Evolutionary conservation across 2,113 vertebrate genomes (phyloP).

Genomic region (Setophaga coronata): DNA sequence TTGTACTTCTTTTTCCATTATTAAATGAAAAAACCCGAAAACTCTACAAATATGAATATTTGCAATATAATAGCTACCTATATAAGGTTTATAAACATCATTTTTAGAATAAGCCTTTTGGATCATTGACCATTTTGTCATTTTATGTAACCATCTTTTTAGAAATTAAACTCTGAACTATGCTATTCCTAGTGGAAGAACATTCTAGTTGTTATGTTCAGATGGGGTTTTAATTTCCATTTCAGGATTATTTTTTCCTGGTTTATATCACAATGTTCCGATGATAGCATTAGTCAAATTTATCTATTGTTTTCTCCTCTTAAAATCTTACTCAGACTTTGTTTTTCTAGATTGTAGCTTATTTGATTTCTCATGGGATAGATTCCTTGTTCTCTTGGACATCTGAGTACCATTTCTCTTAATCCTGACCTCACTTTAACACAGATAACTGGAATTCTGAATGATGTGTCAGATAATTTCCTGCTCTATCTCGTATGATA

Average conservation of each 20-base stretch:
- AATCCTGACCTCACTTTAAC: conserved; percentile 33
- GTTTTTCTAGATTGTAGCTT: conserved; percentile 5
- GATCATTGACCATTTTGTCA: background rate
- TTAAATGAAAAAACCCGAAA: accelerated
- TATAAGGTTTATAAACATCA: background rate
- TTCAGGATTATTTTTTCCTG: background rate
- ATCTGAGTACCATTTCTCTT: background rate
- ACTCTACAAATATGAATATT: background rate
- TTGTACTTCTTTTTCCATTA: background rate
- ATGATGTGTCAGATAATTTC: background rate
- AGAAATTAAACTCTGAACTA: background rate
- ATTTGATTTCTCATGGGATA: conserved; percentile 33
- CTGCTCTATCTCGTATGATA: background rate
- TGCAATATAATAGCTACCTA: background rate
- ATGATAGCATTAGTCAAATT: background rate
- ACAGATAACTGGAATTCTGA: conserved; percentile 30
- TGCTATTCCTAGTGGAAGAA: background rate
- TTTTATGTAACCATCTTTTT: background rate
- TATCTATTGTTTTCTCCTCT: background rate
- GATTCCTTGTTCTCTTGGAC: conserved; percentile 9
- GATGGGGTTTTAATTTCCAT: background rate
- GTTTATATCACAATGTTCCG: background rate
- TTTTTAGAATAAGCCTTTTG: background rate
- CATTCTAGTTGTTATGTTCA: background rate
- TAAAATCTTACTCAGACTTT: conserved; percentile 22